phyloP scores from a whole-genome alignment of 2,888 invertebrate genomes.

The Zelleria hepariella region DNA sequence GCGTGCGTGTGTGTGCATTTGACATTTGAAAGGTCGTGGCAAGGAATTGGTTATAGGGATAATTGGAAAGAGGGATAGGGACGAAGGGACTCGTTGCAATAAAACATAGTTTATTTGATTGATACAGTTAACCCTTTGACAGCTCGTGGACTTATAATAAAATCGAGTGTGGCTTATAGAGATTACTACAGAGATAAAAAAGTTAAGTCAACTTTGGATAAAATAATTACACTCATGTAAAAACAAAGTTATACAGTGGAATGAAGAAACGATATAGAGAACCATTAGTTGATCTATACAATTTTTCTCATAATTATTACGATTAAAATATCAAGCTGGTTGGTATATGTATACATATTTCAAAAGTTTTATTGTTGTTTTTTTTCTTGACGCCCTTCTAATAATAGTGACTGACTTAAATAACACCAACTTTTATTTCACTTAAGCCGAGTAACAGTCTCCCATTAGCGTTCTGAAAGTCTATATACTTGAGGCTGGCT shows the following conservation, averaged over 20 bases:
- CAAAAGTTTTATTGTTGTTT: not conserved
- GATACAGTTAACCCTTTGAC: not conserved
- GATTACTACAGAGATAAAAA: not conserved
- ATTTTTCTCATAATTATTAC: too few species aligned
- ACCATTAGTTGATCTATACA: too few species aligned
- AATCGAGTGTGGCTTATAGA: not conserved
- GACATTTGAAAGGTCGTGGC: conserved; percentile 19
- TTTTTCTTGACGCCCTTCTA: not conserved
- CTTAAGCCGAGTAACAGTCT: not conserved
- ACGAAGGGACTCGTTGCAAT: not conserved
- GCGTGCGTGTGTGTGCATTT: not conserved
- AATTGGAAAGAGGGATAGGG: not conserved
- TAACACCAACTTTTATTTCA: not conserved
- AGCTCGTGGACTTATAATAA: too few species aligned
- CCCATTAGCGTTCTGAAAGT: not conserved
- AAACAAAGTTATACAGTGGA: too few species aligned
- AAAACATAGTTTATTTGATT: not conserved
- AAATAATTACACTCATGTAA: too few species aligned
- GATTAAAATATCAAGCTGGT: too few species aligned
- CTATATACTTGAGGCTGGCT: not conserved
- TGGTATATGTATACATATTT: too few species aligned
- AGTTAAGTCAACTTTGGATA: too few species aligned
- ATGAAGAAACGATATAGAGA: too few species aligned
- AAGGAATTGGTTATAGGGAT: conserved; percentile 15
- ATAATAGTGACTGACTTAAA: not conserved